Evolutionary conservation across 2,113 vertebrate species (phyloP), one percentile per base, ranked within the genome.

Genomic region (Ramphastos sulfuratus): DNA sequence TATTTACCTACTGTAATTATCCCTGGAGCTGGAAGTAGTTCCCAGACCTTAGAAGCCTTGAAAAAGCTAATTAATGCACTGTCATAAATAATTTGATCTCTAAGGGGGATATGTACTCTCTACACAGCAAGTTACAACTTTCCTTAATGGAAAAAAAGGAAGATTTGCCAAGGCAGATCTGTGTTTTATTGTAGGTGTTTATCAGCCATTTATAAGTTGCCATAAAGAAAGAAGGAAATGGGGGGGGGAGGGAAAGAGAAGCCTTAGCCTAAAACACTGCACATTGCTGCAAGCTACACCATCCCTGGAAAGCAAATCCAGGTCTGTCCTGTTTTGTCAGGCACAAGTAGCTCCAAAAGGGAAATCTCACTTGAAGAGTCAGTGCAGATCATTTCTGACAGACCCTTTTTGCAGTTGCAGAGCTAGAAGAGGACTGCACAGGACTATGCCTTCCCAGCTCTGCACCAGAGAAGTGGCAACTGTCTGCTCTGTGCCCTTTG

Each of bases 31-130:
- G 6, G 1, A 90, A 81, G 65, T 11, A 75, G 18, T 63, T 86
- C 66, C 77, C 70, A 88, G 87, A 94, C 73, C 72, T 85, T 15
- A 89, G 54, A 87, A 95, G 85, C 58, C 80, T 94, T 61, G 21
- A 94, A 96, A 94, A 94, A 95, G 72, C 91, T 95, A 95, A 95
- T 95, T 95, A 96, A 94, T 75, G 44, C 63, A 82, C 70, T 90
- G 58, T 80, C 90, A 88, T 95, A 95, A 96, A 95, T 90, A 94
- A 96, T 93, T 84, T 56, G 85, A 90, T 95, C 93, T 95, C 95
- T 88, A 91, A 79, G 87, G 94, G 90, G 66, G 63, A 55, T 83
- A 50, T 37, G 39, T 74, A 82, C 35, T 84, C 58, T 65, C 59
- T 63, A 79, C 64, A 92, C 39, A 94, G 73, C 46, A 89, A 89